These are phyloP conservation scores for Tetragnatha versicolor DNA, from an alignment of 1,140 invertebrate species.

Conservation along the genomic window DNA sequence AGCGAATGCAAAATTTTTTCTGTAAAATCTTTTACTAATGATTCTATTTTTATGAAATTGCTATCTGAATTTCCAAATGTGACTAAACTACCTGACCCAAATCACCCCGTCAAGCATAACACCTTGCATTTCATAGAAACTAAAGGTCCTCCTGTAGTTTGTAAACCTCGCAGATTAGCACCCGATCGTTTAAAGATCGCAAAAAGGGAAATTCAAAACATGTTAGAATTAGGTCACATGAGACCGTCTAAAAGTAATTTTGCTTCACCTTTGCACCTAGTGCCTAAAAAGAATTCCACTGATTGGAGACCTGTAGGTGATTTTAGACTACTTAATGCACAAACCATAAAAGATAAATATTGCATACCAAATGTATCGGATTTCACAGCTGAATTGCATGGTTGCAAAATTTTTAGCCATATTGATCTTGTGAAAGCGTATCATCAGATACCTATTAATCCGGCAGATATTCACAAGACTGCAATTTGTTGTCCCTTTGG, in stretches of 20 bases:
- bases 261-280: conserved; percentile 58
- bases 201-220: conserved; percentile 31
- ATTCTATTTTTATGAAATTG: conserved; percentile 40
- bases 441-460: no score
- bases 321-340: conserved; percentile 30
- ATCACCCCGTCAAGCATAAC: conserved; percentile 44
- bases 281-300: conserved; percentile 45
- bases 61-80: conserved; percentile 47
- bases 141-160: conserved; percentile 7
- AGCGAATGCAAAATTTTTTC: not conserved
- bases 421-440: no score
- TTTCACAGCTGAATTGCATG: conserved; percentile 30
- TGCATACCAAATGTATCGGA: conserved; percentile 31
- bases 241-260: conserved; percentile 56
- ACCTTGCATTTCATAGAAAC: conserved; percentile 40
- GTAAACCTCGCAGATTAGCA: not conserved
- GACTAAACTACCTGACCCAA: conserved; percentile 57
- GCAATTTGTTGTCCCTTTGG: no score
- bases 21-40: not conserved
- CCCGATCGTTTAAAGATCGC: conserved; percentile 28
- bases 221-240: conserved; percentile 48
- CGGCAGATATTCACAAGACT: no score
- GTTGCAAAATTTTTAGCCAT: not conserved
- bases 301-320: conserved; percentile 52
- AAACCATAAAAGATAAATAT: conserved; percentile 52